phyloP scores from a whole-genome alignment of 2,113 vertebrate species.

The Eleginops maclovinus region DNA sequence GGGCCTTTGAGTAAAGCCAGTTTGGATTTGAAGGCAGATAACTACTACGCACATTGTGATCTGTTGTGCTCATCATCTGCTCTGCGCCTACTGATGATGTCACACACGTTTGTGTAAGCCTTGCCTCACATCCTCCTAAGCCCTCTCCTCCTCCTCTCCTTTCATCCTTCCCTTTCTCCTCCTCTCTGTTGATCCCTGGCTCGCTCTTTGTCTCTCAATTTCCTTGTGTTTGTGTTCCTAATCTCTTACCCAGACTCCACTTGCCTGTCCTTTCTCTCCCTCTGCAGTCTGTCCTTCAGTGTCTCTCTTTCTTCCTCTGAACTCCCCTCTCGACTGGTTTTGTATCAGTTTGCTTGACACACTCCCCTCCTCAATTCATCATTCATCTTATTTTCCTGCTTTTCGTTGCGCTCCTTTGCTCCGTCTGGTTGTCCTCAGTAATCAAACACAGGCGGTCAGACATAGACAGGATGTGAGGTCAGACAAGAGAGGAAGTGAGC shows the following conservation, averaged over 20 bases:
- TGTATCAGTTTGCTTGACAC: slow-evolving; percentile 7
- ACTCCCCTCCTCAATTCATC: slow-evolving; percentile 9
- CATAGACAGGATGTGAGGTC: slow-evolving; percentile 77
- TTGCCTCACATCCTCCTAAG: slow-evolving; percentile 54
- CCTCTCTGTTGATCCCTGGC: slow-evolving; percentile 63
- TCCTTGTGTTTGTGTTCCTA: slow-evolving; percentile 69
- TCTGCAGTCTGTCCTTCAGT: slow-evolving; percentile 38
- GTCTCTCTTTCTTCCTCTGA: slow-evolving; percentile 50
- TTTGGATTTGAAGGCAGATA: background rate
- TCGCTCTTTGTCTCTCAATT: slow-evolving; percentile 68
- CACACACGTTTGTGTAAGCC: slow-evolving; percentile 61
- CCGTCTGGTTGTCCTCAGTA: slow-evolving; percentile 67
- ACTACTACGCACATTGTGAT: background rate
- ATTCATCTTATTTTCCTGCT: slow-evolving; percentile 54
- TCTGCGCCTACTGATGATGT: slow-evolving; percentile 58
- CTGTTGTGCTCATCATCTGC: slow-evolving; percentile 45
- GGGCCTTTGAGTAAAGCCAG: background rate
- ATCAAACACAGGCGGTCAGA: slow-evolving; percentile 76
- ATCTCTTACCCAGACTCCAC: slow-evolving; percentile 70
- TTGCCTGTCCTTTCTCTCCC: slow-evolving; percentile 53
- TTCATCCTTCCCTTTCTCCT: slow-evolving; percentile 61
- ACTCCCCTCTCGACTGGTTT: slow-evolving; percentile 35
- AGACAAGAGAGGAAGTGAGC: slow-evolving; percentile 69
- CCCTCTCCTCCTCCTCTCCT: slow-evolving; percentile 50
- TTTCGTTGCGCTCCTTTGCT: slow-evolving; percentile 45